Percentiles rank a stretch among this genome's conserved stretches.
phyloP scores from a whole-genome alignment of 2,888 invertebrate species.

The Plusia festucae region DNA sequence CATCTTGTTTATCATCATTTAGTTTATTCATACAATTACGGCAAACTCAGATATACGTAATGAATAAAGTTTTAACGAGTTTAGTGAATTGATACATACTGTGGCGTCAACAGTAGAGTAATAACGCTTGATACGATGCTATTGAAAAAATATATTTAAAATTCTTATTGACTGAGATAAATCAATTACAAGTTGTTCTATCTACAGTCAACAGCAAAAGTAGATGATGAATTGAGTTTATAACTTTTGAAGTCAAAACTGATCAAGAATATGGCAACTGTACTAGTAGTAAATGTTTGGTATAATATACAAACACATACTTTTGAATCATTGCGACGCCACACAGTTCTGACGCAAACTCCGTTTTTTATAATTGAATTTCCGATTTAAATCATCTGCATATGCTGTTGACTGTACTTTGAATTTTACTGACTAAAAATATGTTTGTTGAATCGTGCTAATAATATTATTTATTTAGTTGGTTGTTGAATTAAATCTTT shows the following conservation, averaged over 20 bases:
- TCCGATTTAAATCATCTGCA: too few species aligned
- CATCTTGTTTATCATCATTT: conserved; percentile 45
- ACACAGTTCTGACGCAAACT: too few species aligned
- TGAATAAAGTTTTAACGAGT: conserved; percentile 59
- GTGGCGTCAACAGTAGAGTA: conserved; percentile 30
- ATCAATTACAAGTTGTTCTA: conserved; percentile 6
- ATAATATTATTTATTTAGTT: neutral
- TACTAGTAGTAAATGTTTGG: too few species aligned
- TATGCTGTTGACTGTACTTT: too few species aligned
- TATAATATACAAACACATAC: too few species aligned
- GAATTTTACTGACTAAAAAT: neutral
- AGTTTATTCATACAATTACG: conserved; percentile 50
- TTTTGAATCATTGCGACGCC: too few species aligned
- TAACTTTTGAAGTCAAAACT: too few species aligned
- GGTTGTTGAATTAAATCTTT: neutral
- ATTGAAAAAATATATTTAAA: conserved; percentile 12
- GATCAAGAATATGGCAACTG: too few species aligned
- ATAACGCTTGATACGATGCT: conserved; percentile 19
- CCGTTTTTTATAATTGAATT: too few species aligned
- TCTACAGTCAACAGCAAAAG: too few species aligned
- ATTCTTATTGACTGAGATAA: conserved; percentile 8
- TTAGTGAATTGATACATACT: conserved; percentile 42
- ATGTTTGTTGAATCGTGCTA: neutral
- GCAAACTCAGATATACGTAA: conserved; percentile 38
- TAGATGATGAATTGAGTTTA: too few species aligned